Percentiles rank a stretch among this genome's conserved stretches.
These are phyloP conservation scores for Zaprionus davidi DNA, from an alignment of 1,140 invertebrate species.

Conservation along the genomic window DNA sequence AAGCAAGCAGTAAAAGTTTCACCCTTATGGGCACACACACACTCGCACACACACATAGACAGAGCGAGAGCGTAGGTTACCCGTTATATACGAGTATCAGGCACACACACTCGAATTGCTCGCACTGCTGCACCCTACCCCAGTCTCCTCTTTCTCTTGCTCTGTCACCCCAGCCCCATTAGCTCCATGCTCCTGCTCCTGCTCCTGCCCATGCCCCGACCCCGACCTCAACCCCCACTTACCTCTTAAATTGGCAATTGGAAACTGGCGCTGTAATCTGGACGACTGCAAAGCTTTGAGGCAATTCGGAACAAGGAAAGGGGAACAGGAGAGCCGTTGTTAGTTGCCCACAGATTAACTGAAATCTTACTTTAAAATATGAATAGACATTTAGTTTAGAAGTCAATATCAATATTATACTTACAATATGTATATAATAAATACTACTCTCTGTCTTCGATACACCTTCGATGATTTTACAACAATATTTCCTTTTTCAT, in stretches of 20 bases:
- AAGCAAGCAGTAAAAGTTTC: slow-evolving; percentile 79
- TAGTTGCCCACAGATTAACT: neutral
- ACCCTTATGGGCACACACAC: slow-evolving; percentile 56
- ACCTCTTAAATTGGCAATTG: slow-evolving; percentile 4
- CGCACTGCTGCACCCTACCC: slow-evolving; percentile 31
- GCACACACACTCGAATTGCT: slow-evolving; percentile 67
- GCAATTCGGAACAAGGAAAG: neutral
- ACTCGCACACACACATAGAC: slow-evolving; percentile 14
- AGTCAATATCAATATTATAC: too few relatives aligned
- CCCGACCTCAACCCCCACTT: neutral
- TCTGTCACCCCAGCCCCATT: slow-evolving; percentile 1
- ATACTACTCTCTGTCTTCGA: too few relatives aligned
- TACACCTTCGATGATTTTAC: too few relatives aligned
- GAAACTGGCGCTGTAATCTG: neutral
- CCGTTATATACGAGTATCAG: slow-evolving; percentile 43
- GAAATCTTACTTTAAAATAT: too few relatives aligned
- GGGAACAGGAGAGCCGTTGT: neutral
- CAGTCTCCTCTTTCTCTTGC: slow-evolving; percentile 2
- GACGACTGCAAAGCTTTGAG: neutral
- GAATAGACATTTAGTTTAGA: too few relatives aligned
- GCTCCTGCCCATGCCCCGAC: neutral
- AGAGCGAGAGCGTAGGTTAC: slow-evolving; percentile 15
- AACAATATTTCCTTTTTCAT: too few relatives aligned
- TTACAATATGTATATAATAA: too few relatives aligned
- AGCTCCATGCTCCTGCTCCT: neutral